phyloP scores from a whole-genome alignment of 1,140 invertebrate genomes.

The Papilio aristodemus region DNA sequence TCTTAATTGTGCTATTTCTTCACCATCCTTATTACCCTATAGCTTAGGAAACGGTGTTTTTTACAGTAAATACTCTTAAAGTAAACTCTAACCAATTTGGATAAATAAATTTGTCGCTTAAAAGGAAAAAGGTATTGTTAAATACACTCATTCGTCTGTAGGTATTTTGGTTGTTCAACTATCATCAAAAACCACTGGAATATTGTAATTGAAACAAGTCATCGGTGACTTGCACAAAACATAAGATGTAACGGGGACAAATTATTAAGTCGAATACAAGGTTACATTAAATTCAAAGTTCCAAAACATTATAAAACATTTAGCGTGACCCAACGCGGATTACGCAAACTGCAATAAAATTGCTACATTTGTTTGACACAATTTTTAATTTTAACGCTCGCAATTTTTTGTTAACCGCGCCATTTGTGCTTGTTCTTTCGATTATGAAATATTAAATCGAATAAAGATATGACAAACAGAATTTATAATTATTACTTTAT shows the following conservation, averaged over 20 bases:
- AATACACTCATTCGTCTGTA: neutral
- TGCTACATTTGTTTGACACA: conserved; percentile 15
- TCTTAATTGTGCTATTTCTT: no score
- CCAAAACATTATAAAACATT: conserved; percentile 10
- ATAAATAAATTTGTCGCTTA: neutral
- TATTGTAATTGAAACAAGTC: neutral
- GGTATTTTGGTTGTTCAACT: neutral
- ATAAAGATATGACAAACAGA: no score
- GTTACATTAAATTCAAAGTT: neutral
- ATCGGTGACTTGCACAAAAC: conserved; percentile 10
- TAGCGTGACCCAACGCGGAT: conserved; percentile 2
- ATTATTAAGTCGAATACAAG: neutral
- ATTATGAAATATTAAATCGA: neutral
- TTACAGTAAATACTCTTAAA: no score
- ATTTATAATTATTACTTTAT: no score
- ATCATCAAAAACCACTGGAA: conserved; percentile 9
- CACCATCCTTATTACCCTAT: no score
- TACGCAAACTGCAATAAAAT: conserved; percentile 13
- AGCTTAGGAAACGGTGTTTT: no score
- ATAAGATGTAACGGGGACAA: neutral
- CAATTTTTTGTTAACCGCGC: neutral
- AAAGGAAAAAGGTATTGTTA: neutral
- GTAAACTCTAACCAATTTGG: neutral
- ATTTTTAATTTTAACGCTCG: conserved; percentile 8
- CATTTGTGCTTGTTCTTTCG: neutral